phyloP scores from a whole-genome alignment of 1,140 invertebrate genomes.

The Lepidurus packardi region DNA sequence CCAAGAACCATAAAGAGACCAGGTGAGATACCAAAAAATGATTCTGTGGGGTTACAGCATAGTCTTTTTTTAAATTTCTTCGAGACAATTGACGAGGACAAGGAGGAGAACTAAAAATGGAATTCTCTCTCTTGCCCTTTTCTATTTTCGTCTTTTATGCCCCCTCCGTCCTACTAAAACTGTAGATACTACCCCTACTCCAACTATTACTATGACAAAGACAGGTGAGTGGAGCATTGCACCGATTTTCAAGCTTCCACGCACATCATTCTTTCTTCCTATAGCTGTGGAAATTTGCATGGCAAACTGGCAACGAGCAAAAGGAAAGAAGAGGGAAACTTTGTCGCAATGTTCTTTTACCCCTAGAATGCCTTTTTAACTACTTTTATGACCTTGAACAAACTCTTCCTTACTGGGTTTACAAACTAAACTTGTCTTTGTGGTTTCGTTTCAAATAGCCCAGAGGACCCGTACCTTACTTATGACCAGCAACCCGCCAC shows the following conservation, averaged over 20 bases:
- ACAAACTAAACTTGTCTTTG: background rate
- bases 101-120: background rate
- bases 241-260: conserved; percentile 7
- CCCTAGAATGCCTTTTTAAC: too few relatives aligned
- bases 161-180: background rate
- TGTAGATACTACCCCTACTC: conserved; percentile 10
- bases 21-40: conserved; percentile 37
- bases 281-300: background rate
- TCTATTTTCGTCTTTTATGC: background rate
- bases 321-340: too few relatives aligned
- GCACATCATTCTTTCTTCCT: background rate
- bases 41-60: background rate
- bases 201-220: conserved; percentile 14
- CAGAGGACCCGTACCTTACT: background rate
- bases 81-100: background rate
- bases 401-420: too few relatives aligned
- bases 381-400: too few relatives aligned
- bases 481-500: background rate
- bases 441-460: background rate
- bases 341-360: too few relatives aligned
- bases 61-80: background rate
- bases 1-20: conserved; percentile 55
- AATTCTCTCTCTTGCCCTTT: background rate
- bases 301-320: background rate
- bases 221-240: conserved; percentile 14